Conservation (phyloP, 2,113 vertebrate species). For the Plotosus lineatus region DNA sequence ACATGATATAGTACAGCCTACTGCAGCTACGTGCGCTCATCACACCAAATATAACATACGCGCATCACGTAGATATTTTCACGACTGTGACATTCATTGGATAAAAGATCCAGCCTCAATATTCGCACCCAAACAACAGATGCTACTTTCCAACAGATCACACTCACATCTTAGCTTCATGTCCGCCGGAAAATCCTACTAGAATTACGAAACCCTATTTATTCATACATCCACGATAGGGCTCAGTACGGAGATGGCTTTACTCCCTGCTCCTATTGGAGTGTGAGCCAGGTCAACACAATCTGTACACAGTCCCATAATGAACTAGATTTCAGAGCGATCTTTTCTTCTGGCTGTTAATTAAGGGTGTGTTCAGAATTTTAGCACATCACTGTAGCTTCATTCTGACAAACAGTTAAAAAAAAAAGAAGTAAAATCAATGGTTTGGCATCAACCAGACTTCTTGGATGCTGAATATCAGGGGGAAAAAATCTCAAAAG, state of each 20-base stretch:
- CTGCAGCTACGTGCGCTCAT: no score
- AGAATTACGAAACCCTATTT: background rate
- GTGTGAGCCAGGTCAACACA: background rate
- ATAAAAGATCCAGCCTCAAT: background rate
- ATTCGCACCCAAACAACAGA: background rate
- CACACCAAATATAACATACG: no score
- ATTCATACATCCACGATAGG: background rate
- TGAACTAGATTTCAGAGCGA: background rate
- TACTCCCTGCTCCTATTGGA: background rate
- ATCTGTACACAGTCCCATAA: background rate
- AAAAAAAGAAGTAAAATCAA: background rate
- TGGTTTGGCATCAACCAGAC: no score
- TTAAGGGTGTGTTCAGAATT: background rate
- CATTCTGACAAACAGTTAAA: background rate
- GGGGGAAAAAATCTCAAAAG: no score
- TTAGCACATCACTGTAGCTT: background rate
- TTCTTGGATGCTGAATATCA: no score
- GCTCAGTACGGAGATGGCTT: background rate
- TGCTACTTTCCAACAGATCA: background rate
- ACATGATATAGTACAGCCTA: no score
- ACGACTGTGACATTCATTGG: no score
- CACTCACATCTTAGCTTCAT: background rate
- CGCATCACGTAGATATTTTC: no score
- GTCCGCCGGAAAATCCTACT: background rate
- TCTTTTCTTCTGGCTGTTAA: background rate